Conservation (phyloP, 1,140 invertebrate species). For the Muscidifurax raptorellus region DNA sequence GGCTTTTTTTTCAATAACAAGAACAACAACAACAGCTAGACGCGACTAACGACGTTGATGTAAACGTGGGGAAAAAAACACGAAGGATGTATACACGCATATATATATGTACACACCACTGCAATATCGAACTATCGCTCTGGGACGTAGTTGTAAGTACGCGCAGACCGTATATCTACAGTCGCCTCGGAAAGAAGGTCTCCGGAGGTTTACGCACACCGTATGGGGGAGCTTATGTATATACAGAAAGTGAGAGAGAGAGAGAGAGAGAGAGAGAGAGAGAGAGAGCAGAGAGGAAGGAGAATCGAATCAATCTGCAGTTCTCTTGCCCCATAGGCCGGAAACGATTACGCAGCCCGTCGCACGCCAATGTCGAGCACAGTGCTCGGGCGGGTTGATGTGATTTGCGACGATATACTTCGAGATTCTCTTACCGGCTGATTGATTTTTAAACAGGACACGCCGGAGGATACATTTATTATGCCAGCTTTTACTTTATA, state of each 20-base stretch:
- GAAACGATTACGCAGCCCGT: constrained; percentile 32
- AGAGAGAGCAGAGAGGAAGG: too few species aligned
- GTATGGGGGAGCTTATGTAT: neutral
- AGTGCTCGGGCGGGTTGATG: constrained; percentile 62
- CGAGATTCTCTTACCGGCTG: neutral
- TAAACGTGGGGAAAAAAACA: neutral
- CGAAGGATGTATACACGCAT: neutral
- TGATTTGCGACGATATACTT: constrained; percentile 2
- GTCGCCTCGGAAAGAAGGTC: constrained; percentile 10
- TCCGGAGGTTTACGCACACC: neutral
- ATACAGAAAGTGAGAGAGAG: neutral
- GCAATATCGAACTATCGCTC: constrained; percentile 20
- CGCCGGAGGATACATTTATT: too few species aligned
- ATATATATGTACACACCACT: neutral
- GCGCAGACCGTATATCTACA: neutral
- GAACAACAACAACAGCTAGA: neutral
- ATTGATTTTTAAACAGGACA: neutral
- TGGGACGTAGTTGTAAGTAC: neutral
- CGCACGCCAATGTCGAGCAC: too few species aligned
- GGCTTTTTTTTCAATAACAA: constrained; percentile 6
- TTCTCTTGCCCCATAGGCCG: constrained; percentile 14
- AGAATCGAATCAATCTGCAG: constrained; percentile 41
- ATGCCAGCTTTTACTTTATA: too few species aligned
- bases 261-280: neutral
- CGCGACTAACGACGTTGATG: neutral